Base-by-base conservation (phyloP, 2,888 invertebrate species). In the Pharmacophagus antenor region DNA sequence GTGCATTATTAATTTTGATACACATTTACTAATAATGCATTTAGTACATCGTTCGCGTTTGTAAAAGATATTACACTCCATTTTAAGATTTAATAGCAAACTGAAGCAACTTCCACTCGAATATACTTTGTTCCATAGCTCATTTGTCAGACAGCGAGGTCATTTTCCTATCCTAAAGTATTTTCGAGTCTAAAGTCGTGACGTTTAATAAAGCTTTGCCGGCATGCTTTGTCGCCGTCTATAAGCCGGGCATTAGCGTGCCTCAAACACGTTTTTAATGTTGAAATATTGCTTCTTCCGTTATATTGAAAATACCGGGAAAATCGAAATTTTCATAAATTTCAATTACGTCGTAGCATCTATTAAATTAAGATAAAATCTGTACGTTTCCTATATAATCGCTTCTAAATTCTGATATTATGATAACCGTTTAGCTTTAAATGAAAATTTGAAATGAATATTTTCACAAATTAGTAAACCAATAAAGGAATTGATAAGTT, bases 191-290 rank as follows among this genome's bases (percentile, higher is more conserved):
- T 44, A 23, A 48, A 22, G 52, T 47, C 23, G 25, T 47, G 52
- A 22, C 51, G 46, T 58, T 22, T 58, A 58, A 58, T 58, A 58
- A 58, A 21, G 51, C 51, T 58, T 58, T 47, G 31, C 46, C 46
- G 46, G n/a, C 46, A 17, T 22, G 58, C 58, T 58, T 58, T 47
- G 52, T 42, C 18, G 47, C 15, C 21, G 44, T 57, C 50, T 44
- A 51, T 57, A 51, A 57, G 57, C 31, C 25, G 31, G 4, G 18
- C 31, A 31, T n/a, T 12, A 20, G 48, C 5, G 15, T 8, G 22
- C 51, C 52, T 17, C 44, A 57, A 52, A 52, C 18, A 18, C 31
- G 37, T 58, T 27, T 20, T 27, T 54, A 21, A 54, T 46, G 25
- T 54, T 54, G 10, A 54, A 54, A 46, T 54, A 54, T 54, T 54